A percentile compares a stretch with the other conserved stretches of the same genome.
These are phyloP conservation scores for Tamandua tetradactyla DNA, from an alignment of 2,797 vertebrate genomes.

Conservation along the genomic window DNA sequence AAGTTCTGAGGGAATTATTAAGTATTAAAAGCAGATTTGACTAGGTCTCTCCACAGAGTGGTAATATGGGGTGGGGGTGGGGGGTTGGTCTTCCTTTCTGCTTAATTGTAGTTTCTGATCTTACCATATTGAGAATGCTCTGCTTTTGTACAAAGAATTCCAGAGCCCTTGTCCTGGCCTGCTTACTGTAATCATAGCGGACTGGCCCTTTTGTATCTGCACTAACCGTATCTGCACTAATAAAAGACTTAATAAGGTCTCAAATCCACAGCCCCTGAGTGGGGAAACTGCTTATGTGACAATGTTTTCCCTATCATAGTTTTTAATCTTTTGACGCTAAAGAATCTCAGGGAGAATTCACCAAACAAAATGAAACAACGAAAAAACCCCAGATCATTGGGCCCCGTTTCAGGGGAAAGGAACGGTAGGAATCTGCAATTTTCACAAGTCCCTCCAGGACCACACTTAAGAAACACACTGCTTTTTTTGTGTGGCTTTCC, in stretches of 20 bases:
- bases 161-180: background rate
- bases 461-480: background rate
- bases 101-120: background rate
- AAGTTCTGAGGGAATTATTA: background rate
- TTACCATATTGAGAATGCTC: background rate
- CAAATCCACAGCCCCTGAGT: background rate
- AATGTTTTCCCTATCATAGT: background rate
- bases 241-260: background rate
- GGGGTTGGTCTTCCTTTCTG: background rate
- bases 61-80: no score
- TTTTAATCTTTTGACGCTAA: constrained; percentile 7
- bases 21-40: background rate
- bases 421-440: background rate
- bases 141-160: background rate
- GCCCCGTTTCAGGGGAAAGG: background rate
- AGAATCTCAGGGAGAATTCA: constrained; percentile 6
- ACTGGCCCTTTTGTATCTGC: background rate
- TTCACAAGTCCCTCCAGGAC: background rate
- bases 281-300: background rate
- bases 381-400: background rate
- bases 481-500: background rate
- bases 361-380: background rate
- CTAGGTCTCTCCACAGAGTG: background rate
- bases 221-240: background rate
- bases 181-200: background rate